Percentiles rank a stretch among this genome's conserved stretches.
phyloP scores from a whole-genome alignment of 1,140 invertebrate genomes.

The Nasonia giraulti region DNA sequence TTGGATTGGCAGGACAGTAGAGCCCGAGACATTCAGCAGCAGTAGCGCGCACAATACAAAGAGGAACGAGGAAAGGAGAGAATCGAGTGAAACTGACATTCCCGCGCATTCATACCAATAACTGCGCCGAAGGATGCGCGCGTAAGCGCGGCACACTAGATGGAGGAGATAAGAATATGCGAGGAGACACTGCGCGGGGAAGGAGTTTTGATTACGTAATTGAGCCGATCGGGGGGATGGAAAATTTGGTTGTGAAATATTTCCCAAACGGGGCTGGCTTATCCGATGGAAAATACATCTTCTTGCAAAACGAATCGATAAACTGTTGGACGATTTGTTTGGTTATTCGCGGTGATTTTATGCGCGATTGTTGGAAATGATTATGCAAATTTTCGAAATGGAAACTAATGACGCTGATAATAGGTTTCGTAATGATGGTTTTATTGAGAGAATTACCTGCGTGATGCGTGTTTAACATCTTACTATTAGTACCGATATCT shows the following conservation, averaged over 20 bases:
- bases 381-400: background rate
- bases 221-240: background rate
- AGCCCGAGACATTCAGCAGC: constrained; percentile 14
- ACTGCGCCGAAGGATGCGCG: background rate
- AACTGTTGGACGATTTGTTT: background rate
- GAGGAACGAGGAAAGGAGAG: background rate
- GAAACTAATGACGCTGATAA: background rate
- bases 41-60: constrained; percentile 4
- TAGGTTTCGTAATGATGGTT: background rate
- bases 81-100: constrained; percentile 39
- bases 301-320: background rate
- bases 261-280: background rate
- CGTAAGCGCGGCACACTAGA: background rate
- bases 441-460: background rate
- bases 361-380: background rate
- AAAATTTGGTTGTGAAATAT: background rate
- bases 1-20: constrained; percentile 40
- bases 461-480: background rate
- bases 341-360: background rate
- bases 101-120: constrained; percentile 20
- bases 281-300: background rate
- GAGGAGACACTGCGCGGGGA: background rate
- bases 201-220: background rate
- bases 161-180: background rate
- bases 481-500: background rate